Conservation (phyloP, 2,888 invertebrate genomes). For the Dryadula phaetusa region DNA sequence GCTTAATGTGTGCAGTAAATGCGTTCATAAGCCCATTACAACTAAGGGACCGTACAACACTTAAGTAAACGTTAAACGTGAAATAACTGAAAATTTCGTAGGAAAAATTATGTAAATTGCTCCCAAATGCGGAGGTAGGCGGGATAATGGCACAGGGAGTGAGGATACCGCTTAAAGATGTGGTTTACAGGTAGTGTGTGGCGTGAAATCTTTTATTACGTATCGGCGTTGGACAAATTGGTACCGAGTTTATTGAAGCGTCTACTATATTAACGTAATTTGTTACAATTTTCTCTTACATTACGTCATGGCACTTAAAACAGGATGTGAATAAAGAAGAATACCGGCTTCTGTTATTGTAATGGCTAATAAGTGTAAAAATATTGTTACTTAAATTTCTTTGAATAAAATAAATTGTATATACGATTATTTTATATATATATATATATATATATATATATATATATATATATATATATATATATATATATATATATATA, state of each 20-base stretch:
- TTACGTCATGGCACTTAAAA: constrained; percentile 3
- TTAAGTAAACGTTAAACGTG: constrained; percentile 41
- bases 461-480: too few species aligned
- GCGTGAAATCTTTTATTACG: constrained; percentile 39
- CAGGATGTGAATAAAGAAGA: not conserved
- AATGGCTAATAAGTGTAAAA: too few species aligned
- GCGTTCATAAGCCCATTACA: constrained; percentile 37
- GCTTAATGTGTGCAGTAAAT: constrained; percentile 29
- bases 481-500: too few species aligned
- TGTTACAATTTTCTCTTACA: constrained; percentile 25
- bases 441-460: too few species aligned
- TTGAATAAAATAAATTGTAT: too few species aligned
- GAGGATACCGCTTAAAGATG: constrained; percentile 45
- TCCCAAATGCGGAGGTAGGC: constrained; percentile 44
- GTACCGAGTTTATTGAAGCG: constrained; percentile 16
- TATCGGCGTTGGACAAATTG: constrained; percentile 35
- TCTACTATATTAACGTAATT: constrained; percentile 36
- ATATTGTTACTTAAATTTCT: too few species aligned
- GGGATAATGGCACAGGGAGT: constrained; percentile 45
- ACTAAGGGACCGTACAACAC: constrained; percentile 42
- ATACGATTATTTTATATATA: too few species aligned
- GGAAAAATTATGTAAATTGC: constrained; percentile 54
- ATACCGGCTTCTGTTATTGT: not conserved
- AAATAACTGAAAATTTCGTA: constrained; percentile 49
- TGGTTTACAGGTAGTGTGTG: constrained; percentile 44